Conservation (phyloP, 2,888 invertebrate genomes). For the Erynnis tages region DNA sequence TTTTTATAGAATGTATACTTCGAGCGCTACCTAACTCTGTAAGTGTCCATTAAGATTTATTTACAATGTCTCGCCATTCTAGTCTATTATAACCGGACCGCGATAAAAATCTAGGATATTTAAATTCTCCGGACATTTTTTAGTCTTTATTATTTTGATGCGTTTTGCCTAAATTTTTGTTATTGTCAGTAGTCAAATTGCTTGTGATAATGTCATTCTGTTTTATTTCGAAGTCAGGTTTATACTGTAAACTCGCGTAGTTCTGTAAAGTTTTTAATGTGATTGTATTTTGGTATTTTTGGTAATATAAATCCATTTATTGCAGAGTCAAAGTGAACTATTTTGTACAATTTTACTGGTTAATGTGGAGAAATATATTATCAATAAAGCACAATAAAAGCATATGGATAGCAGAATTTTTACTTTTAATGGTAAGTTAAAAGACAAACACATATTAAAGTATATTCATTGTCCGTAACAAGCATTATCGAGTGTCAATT, state of each 20-base stretch:
- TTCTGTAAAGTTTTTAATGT: not conserved
- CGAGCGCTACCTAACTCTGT: slow-evolving; percentile 76
- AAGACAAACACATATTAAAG: too few species aligned
- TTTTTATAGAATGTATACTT: slow-evolving; percentile 74
- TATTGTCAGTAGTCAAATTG: not conserved
- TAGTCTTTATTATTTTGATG: too few species aligned
- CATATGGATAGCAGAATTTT: slow-evolving; percentile 82
- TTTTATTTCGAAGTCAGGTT: too few species aligned
- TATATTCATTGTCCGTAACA: too few species aligned
- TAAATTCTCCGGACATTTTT: too few species aligned
- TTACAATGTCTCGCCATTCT: not conserved
- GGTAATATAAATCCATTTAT: too few species aligned
- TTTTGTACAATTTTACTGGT: slow-evolving; percentile 85
- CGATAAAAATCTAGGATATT: not conserved
- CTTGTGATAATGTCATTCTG: too few species aligned
- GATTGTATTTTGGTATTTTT: not conserved
- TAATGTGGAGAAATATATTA: slow-evolving; percentile 85
- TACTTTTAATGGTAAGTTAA: slow-evolving; percentile 79
- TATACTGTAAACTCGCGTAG: too few species aligned
- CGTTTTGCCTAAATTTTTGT: too few species aligned
- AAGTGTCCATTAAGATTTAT: slow-evolving; percentile 48
- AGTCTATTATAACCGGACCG: not conserved
- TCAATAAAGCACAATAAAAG: slow-evolving; percentile 84
- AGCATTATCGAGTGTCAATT: too few species aligned
- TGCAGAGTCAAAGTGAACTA: slow-evolving; percentile 81